phyloP scores from a whole-genome alignment of 2,113 vertebrate genomes.

The Aegotheles bennettii region DNA sequence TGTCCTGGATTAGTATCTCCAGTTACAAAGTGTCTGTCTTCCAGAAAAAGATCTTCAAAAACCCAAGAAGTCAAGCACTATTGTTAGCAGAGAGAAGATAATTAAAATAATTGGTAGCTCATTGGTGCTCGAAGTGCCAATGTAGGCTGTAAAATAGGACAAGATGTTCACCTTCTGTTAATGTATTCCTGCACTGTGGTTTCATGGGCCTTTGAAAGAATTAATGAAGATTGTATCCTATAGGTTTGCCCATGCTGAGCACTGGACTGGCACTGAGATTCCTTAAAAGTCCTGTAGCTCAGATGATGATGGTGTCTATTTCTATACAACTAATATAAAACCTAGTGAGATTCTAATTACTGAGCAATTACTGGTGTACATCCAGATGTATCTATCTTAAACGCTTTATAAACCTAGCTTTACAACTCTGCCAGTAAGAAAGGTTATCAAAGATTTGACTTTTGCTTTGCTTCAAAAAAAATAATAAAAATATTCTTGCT shows the following conservation, averaged over 20 bases:
- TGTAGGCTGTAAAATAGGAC: neutral
- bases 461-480: neutral
- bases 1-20: neutral
- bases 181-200: neutral
- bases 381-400: neutral
- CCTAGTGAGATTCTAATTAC: neutral
- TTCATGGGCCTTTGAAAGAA: neutral
- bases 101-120: constrained; percentile 22
- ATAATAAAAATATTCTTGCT: neutral
- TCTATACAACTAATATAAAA: neutral
- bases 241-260: neutral
- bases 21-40: neutral
- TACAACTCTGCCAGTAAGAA: neutral
- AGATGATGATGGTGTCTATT: neutral
- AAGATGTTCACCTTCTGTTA: neutral
- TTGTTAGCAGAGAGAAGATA: neutral
- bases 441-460: neutral
- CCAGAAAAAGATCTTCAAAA: neutral
- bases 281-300: neutral
- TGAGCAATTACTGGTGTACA: neutral
- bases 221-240: neutral
- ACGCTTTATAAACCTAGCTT: neutral
- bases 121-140: neutral
- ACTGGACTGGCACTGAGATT: neutral
- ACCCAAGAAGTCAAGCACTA: neutral